Evolutionary conservation across 1,140 invertebrate species (phyloP).

Genomic region (Lepidotrigona ventralis): DNA sequence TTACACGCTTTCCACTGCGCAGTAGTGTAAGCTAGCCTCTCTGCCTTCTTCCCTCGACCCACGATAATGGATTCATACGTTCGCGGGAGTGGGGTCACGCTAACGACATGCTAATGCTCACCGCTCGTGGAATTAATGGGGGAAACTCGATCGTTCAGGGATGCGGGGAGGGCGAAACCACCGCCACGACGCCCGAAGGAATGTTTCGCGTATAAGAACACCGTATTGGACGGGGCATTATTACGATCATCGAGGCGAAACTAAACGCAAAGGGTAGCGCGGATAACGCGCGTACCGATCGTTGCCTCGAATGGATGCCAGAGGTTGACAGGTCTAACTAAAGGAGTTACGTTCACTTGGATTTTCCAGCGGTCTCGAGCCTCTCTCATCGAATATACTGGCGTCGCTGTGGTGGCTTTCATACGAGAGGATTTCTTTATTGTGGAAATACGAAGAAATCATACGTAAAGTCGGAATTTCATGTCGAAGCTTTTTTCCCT

Average conservation of each 20-base stretch:
- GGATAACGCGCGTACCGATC: constrained; percentile 40
- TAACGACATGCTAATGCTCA: constrained; percentile 69
- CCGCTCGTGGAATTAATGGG: constrained; percentile 62
- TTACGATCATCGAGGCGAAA: constrained; percentile 48
- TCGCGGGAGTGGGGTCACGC: constrained; percentile 40
- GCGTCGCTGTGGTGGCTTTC: neutral
- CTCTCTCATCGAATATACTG: neutral
- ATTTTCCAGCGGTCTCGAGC: neutral
- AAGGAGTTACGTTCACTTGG: neutral
- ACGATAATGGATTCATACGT: constrained; percentile 61
- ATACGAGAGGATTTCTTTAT: neutral
- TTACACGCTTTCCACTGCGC: constrained; percentile 1
- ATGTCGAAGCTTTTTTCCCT: too few species aligned
- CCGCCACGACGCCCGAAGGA: neutral
- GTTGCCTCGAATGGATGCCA: constrained; percentile 5
- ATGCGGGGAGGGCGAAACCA: constrained; percentile 34
- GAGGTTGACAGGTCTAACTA: constrained; percentile 22
- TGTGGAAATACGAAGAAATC: too few species aligned
- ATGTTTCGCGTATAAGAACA: constrained; percentile 29
- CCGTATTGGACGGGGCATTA: constrained; percentile 28
- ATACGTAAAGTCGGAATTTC: too few species aligned
- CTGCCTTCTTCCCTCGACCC: neutral
- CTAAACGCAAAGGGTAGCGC: constrained; percentile 26
- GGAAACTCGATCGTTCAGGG: constrained; percentile 52
- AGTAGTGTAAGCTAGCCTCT: neutral